phyloP scores from a whole-genome alignment of 2,797 vertebrate genomes.

The Lates japonicus region DNA sequence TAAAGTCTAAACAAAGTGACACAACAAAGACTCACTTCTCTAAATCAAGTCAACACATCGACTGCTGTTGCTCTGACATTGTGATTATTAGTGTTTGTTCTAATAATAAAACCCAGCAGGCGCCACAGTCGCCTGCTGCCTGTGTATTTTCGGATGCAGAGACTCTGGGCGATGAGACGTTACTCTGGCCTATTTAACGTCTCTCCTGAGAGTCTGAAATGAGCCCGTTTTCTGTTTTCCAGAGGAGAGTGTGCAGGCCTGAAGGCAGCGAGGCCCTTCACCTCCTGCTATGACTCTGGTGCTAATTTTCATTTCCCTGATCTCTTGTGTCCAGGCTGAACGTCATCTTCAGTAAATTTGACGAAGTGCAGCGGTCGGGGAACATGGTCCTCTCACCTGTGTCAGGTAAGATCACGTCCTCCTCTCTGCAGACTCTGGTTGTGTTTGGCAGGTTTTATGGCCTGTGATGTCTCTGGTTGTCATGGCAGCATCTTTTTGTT shows the following conservation, averaged over 20 bases:
- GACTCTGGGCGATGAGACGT: background rate
- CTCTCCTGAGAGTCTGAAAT: constrained; percentile 19
- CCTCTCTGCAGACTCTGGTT: too few species aligned
- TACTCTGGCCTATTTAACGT: constrained; percentile 42
- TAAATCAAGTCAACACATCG: background rate
- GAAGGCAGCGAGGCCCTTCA: background rate
- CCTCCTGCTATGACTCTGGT: background rate
- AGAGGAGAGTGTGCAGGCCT: constrained; percentile 1
- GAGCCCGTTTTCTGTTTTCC: constrained; percentile 20
- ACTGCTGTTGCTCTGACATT: background rate
- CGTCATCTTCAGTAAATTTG: constrained; percentile 97
- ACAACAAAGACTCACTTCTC: too few species aligned
- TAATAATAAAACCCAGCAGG: background rate
- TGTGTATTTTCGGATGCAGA: constrained; percentile 44
- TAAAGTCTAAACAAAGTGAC: too few species aligned
- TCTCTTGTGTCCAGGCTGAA: constrained; percentile 87
- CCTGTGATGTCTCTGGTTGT: background rate
- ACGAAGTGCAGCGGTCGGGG: constrained; percentile 96
- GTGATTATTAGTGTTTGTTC: constrained; percentile 23
- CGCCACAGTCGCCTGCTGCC: background rate
- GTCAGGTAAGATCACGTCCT: constrained; percentile 88
- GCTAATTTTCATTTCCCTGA: background rate
- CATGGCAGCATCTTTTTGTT: background rate
- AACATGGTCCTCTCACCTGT: constrained; percentile 92
- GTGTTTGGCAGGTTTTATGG: too few species aligned